phyloP scores from a whole-genome alignment of 2,888 invertebrate genomes.

The Scaptomyza tumidula region DNA sequence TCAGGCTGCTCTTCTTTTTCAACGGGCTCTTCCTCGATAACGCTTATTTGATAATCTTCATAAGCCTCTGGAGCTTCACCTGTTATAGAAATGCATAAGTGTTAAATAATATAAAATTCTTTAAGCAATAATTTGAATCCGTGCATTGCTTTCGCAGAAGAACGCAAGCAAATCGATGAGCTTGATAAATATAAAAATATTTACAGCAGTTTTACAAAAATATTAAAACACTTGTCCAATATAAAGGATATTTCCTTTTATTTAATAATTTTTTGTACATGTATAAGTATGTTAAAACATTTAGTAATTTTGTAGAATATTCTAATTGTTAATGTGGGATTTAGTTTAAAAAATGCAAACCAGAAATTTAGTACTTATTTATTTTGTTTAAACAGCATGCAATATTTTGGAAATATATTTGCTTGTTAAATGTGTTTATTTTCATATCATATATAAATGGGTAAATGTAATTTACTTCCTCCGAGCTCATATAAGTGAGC shows the following conservation, averaged over 20 bases:
- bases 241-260: slow-evolving; percentile 26
- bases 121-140: slow-evolving; percentile 40
- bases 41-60: slow-evolving; percentile 84
- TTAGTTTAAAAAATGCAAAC: slow-evolving; percentile 26
- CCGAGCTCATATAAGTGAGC: slow-evolving; percentile 32
- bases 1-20: slow-evolving; percentile 82
- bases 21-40: slow-evolving; percentile 83
- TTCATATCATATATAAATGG: slow-evolving; percentile 9
- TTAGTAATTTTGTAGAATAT: slow-evolving; percentile 40
- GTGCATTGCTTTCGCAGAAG: slow-evolving; percentile 67
- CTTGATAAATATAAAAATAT: slow-evolving; percentile 55
- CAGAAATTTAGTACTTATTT: slow-evolving; percentile 23
- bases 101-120: slow-evolving; percentile 42
- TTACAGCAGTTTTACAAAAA: slow-evolving; percentile 49
- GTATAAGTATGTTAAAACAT: slow-evolving; percentile 25
- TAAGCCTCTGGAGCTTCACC: slow-evolving; percentile 78
- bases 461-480: slow-evolving; percentile 10
- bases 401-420: slow-evolving; percentile 16
- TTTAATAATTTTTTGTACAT: slow-evolving; percentile 23
- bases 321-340: slow-evolving; percentile 10
- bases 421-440: slow-evolving; percentile 26
- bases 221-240: slow-evolving; percentile 42
- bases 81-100: slow-evolving; percentile 58
- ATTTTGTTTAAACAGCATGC: slow-evolving; percentile 31
- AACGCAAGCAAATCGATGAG: slow-evolving; percentile 62